These are phyloP conservation scores for Colletes latitarsis DNA, from an alignment of 1,140 invertebrate species.

Conservation along the genomic window DNA sequence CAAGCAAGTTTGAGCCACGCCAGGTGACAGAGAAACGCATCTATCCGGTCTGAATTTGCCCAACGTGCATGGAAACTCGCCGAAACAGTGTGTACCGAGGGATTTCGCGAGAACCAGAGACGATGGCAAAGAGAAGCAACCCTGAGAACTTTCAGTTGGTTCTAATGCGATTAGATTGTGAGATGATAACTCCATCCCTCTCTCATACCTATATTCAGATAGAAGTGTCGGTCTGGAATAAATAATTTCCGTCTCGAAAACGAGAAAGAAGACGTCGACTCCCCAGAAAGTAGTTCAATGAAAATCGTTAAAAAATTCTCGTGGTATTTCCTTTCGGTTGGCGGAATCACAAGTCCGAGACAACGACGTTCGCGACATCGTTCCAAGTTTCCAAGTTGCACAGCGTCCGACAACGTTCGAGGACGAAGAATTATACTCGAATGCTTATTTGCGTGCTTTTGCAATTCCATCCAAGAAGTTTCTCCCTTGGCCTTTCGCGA, in stretches of 20 bases:
- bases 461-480: not conserved
- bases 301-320: not conserved
- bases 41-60: not conserved
- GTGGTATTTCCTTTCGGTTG: not conserved
- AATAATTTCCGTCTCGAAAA: slow-evolving; percentile 28
- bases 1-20: not conserved
- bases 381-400: not conserved
- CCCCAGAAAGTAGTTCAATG: no score
- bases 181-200: slow-evolving; percentile 32
- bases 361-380: not conserved
- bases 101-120: slow-evolving; percentile 50
- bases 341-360: no score
- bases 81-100: slow-evolving; percentile 33
- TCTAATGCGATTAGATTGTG: slow-evolving; percentile 61
- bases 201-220: slow-evolving; percentile 18
- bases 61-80: slow-evolving; percentile 6
- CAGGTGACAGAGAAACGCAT: not conserved
- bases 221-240: slow-evolving; percentile 21
- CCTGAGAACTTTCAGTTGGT: slow-evolving; percentile 64
- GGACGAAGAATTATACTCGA: not conserved
- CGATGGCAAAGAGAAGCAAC: slow-evolving; percentile 28
- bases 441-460: not conserved
- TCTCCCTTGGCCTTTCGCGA: not conserved
- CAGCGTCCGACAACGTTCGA: not conserved
- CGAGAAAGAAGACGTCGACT: not conserved